Evolutionary conservation across 2,113 vertebrate species (phyloP).

Genomic region (Pitta sordida): DNA sequence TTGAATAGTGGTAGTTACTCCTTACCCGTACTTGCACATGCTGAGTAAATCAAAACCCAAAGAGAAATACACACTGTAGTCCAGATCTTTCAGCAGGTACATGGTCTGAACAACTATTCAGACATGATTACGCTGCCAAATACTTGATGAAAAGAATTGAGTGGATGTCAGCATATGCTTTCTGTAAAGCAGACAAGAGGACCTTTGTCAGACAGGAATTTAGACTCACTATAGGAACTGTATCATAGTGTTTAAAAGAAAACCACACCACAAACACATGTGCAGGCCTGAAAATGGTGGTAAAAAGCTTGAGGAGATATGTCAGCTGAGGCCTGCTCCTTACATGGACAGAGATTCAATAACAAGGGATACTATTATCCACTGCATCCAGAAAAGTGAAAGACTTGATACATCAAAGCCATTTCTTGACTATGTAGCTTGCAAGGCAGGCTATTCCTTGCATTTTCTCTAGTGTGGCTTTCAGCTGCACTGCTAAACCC

Average conservation of each 20-base stretch:
- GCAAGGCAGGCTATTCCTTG: not conserved
- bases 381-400: not conserved
- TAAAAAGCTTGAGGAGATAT: not conserved
- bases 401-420: not conserved
- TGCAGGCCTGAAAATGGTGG: not conserved
- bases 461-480: not conserved
- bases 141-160: not conserved
- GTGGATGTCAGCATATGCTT: constrained; percentile 21
- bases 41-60: not conserved
- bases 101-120: not conserved
- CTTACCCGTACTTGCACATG: not conserved
- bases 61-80: not conserved
- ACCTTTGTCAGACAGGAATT: constrained; percentile 10
- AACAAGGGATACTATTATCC: not conserved
- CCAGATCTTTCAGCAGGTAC: constrained; percentile 23
- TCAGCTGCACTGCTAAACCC: not conserved
- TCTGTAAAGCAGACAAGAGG: not conserved
- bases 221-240: not conserved
- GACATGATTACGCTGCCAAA: not conserved
- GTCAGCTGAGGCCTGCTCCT: not conserved
- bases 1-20: not conserved
- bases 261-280: not conserved
- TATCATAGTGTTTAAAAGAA: not conserved
- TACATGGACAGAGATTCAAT: not conserved
- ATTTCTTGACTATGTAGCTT: not conserved